phyloP scores from a whole-genome alignment of 1,140 invertebrate genomes.

The Lordiphosa mommai region DNA sequence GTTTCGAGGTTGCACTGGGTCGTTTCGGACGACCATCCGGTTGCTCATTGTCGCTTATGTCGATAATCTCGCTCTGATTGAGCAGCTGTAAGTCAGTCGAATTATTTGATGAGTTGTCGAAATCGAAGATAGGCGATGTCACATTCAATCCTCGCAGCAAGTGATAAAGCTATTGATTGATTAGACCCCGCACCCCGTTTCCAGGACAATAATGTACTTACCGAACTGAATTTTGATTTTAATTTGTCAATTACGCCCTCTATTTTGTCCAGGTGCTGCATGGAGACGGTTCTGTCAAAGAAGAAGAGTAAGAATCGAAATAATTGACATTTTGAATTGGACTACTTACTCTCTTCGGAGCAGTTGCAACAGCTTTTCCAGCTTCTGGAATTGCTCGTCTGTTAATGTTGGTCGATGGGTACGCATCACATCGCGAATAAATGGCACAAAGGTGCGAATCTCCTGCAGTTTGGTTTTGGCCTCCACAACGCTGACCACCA shows the following conservation, averaged over 20 bases:
- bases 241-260: constrained; percentile 34
- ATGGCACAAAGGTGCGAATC: constrained; percentile 25
- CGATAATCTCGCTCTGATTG: constrained; percentile 10
- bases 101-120: background rate
- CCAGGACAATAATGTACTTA: constrained; percentile 12
- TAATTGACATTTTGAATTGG: too few relatives aligned
- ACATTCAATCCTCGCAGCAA: too few relatives aligned
- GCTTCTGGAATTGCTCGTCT: constrained; percentile 12
- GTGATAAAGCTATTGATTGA: too few relatives aligned
- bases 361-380: constrained; percentile 16
- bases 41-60: constrained; percentile 2
- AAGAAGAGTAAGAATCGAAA: background rate
- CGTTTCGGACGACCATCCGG: too few relatives aligned
- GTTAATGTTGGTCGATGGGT: constrained; percentile 9
- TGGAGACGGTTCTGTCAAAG: constrained; percentile 4
- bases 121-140: too few relatives aligned
- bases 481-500: background rate
- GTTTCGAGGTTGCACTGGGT: too few relatives aligned
- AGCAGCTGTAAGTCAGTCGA: constrained; percentile 10
- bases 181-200: too few relatives aligned
- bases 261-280: constrained; percentile 20
- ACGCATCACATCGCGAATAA: constrained; percentile 23
- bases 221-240: constrained; percentile 28
- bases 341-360: constrained; percentile 38
- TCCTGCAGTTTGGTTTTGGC: constrained; percentile 9